These are phyloP conservation scores for Coptodon rendalli DNA, from an alignment of 2,113 vertebrate genomes.

Conservation along the genomic window DNA sequence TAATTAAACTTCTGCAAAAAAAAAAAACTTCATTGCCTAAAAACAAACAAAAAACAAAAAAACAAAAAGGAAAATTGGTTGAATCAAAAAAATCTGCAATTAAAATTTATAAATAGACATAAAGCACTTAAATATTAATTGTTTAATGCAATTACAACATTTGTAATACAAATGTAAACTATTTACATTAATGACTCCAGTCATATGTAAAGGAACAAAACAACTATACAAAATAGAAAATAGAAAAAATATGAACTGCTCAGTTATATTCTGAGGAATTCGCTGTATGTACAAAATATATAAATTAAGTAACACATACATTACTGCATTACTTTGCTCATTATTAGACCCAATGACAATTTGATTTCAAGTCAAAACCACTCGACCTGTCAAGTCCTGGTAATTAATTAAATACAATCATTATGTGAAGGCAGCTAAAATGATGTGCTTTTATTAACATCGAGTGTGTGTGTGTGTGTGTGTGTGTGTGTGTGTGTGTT, in stretches of 20 bases:
- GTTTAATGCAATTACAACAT: neutral
- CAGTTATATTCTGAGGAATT: neutral
- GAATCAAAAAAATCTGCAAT: fast-evolving
- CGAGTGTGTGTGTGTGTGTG: neutral
- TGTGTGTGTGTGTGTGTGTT: neutral
- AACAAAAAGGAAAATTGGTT: neutral
- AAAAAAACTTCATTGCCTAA: neutral
- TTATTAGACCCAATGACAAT: neutral
- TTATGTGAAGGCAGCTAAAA: neutral
- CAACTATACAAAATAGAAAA: neutral
- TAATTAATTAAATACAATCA: neutral
- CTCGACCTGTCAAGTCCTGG: neutral
- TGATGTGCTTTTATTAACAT: neutral
- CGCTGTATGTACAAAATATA: neutral
- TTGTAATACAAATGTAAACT: neutral
- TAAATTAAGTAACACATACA: neutral
- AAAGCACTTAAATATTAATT: neutral
- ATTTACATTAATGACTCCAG: neutral
- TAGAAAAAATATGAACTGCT: neutral
- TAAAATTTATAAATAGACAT: neutral
- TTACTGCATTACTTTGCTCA: neutral
- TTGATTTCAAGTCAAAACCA: neutral
- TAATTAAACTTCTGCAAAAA: neutral
- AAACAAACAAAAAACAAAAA: fast-evolving
- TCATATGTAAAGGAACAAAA: neutral